Percentiles rank a stretch among this genome's conserved stretches.
Conservation (phyloP, 2,888 invertebrate species). For the Byasa hedistus region DNA sequence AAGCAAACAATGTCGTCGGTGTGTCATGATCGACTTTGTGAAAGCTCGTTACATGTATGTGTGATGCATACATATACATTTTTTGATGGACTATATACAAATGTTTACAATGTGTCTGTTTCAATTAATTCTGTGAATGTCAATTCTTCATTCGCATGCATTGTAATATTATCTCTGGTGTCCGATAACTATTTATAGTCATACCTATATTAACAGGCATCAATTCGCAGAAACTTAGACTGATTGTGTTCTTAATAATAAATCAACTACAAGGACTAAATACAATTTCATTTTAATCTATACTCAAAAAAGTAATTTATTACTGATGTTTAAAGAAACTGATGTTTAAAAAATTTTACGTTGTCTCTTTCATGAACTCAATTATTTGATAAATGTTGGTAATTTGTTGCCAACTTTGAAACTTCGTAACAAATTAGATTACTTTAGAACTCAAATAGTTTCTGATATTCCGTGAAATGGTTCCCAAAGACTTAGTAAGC, state of each 20-base stretch:
- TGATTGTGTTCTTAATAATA: background rate
- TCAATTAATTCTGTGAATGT: constrained; percentile 2
- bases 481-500: constrained; percentile 23
- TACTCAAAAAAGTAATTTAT: no score
- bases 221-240: background rate
- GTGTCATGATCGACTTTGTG: background rate
- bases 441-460: constrained; percentile 31
- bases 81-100: constrained; percentile 4
- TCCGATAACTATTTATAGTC: constrained; percentile 3
- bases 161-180: constrained; percentile 7
- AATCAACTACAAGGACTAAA: background rate
- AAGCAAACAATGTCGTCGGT: background rate
- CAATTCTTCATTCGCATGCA: background rate
- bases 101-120: background rate
- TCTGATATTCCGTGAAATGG: constrained; percentile 23
- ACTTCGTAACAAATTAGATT: constrained; percentile 31
- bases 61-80: background rate
- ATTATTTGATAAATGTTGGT: constrained; percentile 28
- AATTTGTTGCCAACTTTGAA: constrained; percentile 24
- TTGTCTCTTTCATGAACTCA: constrained; percentile 9
- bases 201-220: background rate
- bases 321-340: background rate
- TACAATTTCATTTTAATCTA: no score
- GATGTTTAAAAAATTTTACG: background rate
- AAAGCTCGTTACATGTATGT: constrained; percentile 5